Evolutionary conservation across 1,140 invertebrate species (phyloP), one percentile per base, ranked within the genome.

Genomic region (Drosophila tristis): DNA sequence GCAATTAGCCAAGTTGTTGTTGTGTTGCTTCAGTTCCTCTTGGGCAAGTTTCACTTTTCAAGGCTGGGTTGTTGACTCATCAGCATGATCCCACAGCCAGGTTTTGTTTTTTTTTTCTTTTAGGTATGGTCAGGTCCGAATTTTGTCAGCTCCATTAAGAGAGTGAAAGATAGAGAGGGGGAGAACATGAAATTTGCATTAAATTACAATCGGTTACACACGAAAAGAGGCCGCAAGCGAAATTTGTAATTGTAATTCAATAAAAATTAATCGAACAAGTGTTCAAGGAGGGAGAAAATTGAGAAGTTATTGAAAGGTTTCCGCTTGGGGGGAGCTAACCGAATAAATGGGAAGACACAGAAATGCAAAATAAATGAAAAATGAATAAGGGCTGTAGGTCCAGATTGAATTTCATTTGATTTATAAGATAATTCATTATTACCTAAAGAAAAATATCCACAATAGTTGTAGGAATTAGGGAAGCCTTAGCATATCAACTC

Each of bases 41-140:
- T 42, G 23, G 53, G 60, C 68, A 44, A 51, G 66, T 80, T 85
- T 85, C 73, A 77, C 64, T 78, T 85, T 85, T 80, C 81, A 85
- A 86, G 81, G 35, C 35, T 39, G 35, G 35, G 67, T 74, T 85
- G 77, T 85, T 86, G 81, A 85, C 77, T 85, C 80, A 86, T 80
- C 51, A 49, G 58, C 23, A 16, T 39, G 13, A 42, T 42, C 47
- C 26, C 16, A 63, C 48, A 44, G 50, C 3, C 57, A 55, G 58
- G 53, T 56, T 50, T 56, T 70, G 20, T 54, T 60, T 42, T 29
- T 45, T 42, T 49, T 13, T 6, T 48, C 44, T 45, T 67, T 81
- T 75, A 59, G 48, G 71, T 60, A 64, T 65, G 71, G 77, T 81
- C 76, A 80, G 63, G 67, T 68, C 74, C 78, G 70, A 64, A 66